A percentile compares a stretch with the other conserved stretches of the same genome.
phyloP scores from a whole-genome alignment of 2,888 invertebrate genomes.

The Drosophila gaucha region DNA sequence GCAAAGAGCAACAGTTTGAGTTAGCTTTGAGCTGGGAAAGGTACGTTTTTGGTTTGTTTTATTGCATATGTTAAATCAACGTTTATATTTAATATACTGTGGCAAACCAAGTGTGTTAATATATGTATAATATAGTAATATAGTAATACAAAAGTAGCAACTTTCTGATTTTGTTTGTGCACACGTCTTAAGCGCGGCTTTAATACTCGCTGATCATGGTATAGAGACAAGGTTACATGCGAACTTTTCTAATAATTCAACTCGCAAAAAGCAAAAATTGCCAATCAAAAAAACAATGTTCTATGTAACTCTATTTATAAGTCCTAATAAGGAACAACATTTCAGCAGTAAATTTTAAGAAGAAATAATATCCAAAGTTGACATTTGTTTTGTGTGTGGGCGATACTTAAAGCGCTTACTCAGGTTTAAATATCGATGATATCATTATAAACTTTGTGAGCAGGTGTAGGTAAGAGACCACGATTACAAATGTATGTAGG shows the following conservation, averaged over 20 bases:
- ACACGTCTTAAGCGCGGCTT: background rate
- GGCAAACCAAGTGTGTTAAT: constrained; percentile 9
- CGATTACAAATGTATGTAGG: background rate
- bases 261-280: constrained; percentile 5
- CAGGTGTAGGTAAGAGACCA: constrained; percentile 12
- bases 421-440: constrained; percentile 37
- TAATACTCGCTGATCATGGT: constrained; percentile 1
- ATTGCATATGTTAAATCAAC: constrained; percentile 1
- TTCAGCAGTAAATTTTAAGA: too few species aligned
- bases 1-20: constrained; percentile 36
- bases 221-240: constrained; percentile 32
- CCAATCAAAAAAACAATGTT: background rate
- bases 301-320: background rate
- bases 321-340: constrained; percentile 24
- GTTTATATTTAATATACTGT: background rate
- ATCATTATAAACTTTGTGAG: constrained; percentile 15
- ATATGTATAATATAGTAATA: background rate
- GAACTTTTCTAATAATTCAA: constrained; percentile 15
- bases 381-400: constrained; percentile 25
- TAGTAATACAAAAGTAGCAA: too few species aligned
- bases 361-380: constrained; percentile 16
- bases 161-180: background rate
- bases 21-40: constrained; percentile 35
- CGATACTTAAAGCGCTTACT: constrained; percentile 25
- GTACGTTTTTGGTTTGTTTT: constrained; percentile 22